Conservation (phyloP, 2,797 vertebrate genomes). For the Amniataba percoides region DNA sequence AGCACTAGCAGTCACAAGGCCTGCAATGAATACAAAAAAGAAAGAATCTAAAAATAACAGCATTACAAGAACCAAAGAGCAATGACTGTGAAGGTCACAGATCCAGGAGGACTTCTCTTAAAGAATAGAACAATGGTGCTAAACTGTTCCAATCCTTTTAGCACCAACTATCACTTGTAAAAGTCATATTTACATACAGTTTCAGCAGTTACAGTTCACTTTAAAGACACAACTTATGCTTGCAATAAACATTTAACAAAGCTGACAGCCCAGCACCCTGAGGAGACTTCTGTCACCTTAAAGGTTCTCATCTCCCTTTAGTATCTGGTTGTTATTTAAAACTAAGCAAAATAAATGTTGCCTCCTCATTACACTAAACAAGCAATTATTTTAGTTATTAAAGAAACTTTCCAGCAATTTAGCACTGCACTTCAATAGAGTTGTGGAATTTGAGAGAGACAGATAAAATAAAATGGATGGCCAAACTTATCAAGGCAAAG, state of each 20-base stretch:
- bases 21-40: constrained; percentile 9
- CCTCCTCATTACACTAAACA: neutral
- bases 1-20: constrained; percentile 11
- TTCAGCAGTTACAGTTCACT: neutral
- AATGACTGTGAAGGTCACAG: constrained; percentile 24
- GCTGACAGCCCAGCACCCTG: neutral
- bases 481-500: neutral
- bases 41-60: constrained; percentile 39
- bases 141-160: neutral
- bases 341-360: too few relatives aligned
- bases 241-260: neutral
- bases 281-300: neutral
- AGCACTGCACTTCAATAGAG: neutral
- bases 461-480: neutral
- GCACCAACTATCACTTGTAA: neutral
- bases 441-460: neutral
- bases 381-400: neutral
- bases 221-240: neutral
- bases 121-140: constrained; percentile 44
- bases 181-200: neutral
- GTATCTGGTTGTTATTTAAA: too few relatives aligned
- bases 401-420: neutral
- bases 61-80: constrained; percentile 1
- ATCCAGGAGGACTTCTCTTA: constrained; percentile 17
- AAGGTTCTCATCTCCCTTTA: neutral